Base-by-base conservation (phyloP, 2,797 vertebrate species). In the Anas flavirostris region DNA sequence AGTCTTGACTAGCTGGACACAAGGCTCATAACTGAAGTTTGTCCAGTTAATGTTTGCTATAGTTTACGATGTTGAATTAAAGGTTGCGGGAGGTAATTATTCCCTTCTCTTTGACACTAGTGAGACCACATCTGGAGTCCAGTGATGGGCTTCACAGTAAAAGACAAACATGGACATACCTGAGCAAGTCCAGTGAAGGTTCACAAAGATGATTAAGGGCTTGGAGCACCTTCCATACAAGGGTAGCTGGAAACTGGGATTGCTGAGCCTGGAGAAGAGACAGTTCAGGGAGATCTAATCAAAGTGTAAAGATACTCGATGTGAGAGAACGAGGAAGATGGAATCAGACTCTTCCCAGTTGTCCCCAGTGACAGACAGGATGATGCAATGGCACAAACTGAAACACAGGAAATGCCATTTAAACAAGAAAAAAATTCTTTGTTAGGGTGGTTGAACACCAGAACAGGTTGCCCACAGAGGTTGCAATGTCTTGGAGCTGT, bases 141-240 rank as follows among this genome's bases (percentile, higher is more conserved):
- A 28, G 52, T 28, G 25, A 29, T 16, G 39, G 31, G 29, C 53
- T 67, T 29, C 53, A 14, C 14, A 14, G 16, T 33, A 12, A 41
- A 67, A 83, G 29, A 58, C 5, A 56, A 21, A 58, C 33, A 31
- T 0, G 2, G 29, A 74, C 17, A 26, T 17, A 52, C 12, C 1
- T 13, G 35, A 78, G 25, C 0, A 0, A 33, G 37, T 23, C 43
- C 37, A 53, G 52, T 0, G 1, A 29, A 77, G 28, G 66, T 39
- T 44, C 16, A 12, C 9, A 26, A 39, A 82, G 56, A 48, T 26
- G 23, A 60, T 41, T 13, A 48, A 81, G 43, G n/a, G 8, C 18
- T 56, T 44, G 60, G 13, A 68, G 41, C 28, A 39, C 14, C 41
- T 56, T 67, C 66, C 35, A 7, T 5, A 50, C 35, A 23, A 37